Base-by-base conservation (phyloP, 2,113 vertebrate species). In the Sturnus vulgaris region DNA sequence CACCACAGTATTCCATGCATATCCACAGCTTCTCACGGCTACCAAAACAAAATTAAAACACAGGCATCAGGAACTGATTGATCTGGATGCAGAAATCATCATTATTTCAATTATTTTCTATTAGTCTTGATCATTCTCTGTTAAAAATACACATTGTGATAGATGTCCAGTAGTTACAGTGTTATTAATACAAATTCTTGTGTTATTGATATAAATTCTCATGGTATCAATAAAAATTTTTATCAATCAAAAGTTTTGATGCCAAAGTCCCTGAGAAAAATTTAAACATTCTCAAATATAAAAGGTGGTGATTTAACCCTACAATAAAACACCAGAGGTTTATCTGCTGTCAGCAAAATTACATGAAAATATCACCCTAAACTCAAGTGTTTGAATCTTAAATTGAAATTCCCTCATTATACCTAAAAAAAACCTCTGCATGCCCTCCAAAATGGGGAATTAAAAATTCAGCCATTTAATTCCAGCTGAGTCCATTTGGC, bases 21-120 rank as follows among this genome's bases (percentile, higher is more conserved):
- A 99, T 99, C 99, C 99, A 99, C 53, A 99, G 98, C 95, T 99
- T 99, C 95, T 99, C 99, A 40, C 99, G 98, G 98, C 99, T 99
- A 15, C 28, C 22, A 78, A 40, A 61, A 93, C 78, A 96, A 87
- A 97, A 42, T 82, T 27, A 86, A 60, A 82, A 71, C 61, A 69
- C 52, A 93, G 21, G 14, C 52, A 90, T 92, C 75, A 96, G 52
- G 39, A 66, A 7, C 16, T 44, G 61, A 46, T 1, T 16, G 19
- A 69, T 46, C 23, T 57, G n/a, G 15, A 57, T 2, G 37, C 9
- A 81, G 25, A 72, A 33, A 78, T 25, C 10, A 15, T 2, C 0
- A 27, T 42, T 24, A 85, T 60, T 71, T 31, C 0, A 35, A 28
- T 44, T 22, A 25, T 53, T 86, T 52, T 44, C 30, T 20, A 4